A percentile compares a stretch with the other conserved stretches of the same genome.
phyloP scores from a whole-genome alignment of 2,797 vertebrate genomes.

The Rousettus madagascariensis region DNA sequence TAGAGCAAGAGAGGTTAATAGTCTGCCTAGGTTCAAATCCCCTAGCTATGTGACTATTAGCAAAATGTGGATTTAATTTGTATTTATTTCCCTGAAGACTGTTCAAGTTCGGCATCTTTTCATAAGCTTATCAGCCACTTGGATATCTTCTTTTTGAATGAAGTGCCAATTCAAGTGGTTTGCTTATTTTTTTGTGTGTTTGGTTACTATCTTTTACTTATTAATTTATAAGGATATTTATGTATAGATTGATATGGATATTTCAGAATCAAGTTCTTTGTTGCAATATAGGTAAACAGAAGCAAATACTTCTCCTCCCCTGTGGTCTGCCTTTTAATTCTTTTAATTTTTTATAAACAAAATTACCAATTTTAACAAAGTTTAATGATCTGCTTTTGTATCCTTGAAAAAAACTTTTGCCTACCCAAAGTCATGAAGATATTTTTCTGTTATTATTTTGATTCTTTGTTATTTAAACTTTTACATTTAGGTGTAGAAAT shows the following conservation, averaged over 20 bases:
- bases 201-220: background rate
- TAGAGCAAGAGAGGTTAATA: background rate
- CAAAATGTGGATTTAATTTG: constrained; percentile 14
- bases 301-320: background rate
- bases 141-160: background rate
- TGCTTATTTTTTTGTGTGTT: constrained; percentile 13
- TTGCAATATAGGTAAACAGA: background rate
- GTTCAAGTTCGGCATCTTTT: background rate
- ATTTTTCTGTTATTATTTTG: background rate
- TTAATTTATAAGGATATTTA: background rate
- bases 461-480: background rate
- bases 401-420: background rate
- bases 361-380: background rate
- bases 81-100: background rate
- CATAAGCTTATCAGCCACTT: background rate
- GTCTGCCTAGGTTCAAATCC: background rate
- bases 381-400: background rate
- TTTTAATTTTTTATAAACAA: background rate
- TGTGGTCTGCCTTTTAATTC: background rate
- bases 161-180: background rate
- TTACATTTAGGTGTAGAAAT: background rate
- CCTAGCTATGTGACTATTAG: background rate
- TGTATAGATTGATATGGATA: background rate
- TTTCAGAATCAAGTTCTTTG: background rate
- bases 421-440: background rate